A percentile compares a stretch with the other conserved stretches of the same genome.
Evolutionary conservation across 2,888 invertebrate species (phyloP).

Genomic region (Andrena praecox): DNA sequence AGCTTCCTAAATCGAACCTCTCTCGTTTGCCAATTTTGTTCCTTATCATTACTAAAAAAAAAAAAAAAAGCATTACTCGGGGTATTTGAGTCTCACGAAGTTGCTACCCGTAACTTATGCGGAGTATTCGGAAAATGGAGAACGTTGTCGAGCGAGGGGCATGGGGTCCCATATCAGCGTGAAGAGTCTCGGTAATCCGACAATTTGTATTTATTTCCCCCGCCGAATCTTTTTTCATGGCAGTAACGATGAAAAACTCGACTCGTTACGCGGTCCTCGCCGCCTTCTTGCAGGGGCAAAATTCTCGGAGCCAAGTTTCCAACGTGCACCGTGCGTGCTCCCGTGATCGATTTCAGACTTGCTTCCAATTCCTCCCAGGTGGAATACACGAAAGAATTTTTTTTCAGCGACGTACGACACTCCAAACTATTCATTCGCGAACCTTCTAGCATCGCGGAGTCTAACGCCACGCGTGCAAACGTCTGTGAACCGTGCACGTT

Average conservation of each 20-base stretch:
- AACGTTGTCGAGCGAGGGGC: slow-evolving; percentile 72
- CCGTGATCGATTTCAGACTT: slow-evolving; percentile 40
- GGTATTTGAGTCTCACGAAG: slow-evolving; percentile 62
- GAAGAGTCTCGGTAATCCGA: slow-evolving; percentile 82
- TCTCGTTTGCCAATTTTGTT: background rate
- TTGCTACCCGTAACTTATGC: slow-evolving; percentile 72
- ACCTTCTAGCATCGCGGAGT: background rate
- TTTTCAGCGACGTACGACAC: background rate
- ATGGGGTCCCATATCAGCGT: slow-evolving; percentile 74
- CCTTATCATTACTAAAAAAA: background rate
- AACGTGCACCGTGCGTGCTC: slow-evolving; percentile 43
- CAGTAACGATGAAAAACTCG: slow-evolving; percentile 84
- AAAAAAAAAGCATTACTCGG: slow-evolving; percentile 27
- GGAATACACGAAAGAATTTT: background rate
- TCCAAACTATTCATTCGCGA: too few relatives aligned
- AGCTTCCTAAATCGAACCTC: background rate
- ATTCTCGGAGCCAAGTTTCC: slow-evolving; percentile 74
- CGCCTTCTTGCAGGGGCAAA: slow-evolving; percentile 65
- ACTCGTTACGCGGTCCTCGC: slow-evolving; percentile 68
- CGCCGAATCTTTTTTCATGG: slow-evolving; percentile 73
- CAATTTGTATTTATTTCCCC: slow-evolving; percentile 85
- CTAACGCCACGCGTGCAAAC: background rate
- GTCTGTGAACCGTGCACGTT: slow-evolving; percentile 1
- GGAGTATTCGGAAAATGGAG: slow-evolving; percentile 79
- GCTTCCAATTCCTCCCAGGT: background rate